Evolutionary conservation across 2,888 invertebrate genomes (phyloP).

Genomic region (Dasysyrphus albostriatus): DNA sequence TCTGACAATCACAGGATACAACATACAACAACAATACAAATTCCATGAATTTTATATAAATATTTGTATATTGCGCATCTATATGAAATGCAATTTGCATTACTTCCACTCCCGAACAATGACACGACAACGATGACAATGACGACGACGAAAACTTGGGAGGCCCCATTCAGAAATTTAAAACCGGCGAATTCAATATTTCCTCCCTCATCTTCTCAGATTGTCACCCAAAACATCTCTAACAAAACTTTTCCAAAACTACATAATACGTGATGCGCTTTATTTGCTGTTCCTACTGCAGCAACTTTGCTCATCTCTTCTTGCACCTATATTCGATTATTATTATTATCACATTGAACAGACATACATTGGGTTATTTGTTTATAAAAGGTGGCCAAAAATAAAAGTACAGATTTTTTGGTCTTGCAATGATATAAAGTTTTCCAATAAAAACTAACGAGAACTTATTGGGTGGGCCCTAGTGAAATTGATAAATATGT

Average conservation of each 20-base stretch:
- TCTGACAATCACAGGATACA: conserved; percentile 7
- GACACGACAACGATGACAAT: conserved; percentile 20
- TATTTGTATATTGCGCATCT: conserved; percentile 20
- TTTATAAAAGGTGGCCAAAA: neutral
- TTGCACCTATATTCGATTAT: conserved; percentile 48
- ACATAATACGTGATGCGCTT: conserved; percentile 26
- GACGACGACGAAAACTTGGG: conserved; percentile 24
- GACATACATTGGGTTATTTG: neutral
- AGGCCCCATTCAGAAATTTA: conserved; percentile 10
- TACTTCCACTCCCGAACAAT: conserved; percentile 30
- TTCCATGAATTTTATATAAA: conserved; percentile 30
- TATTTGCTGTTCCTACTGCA: conserved; percentile 23
- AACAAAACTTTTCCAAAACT: conserved; percentile 43
- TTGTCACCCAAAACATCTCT: conserved; percentile 34
- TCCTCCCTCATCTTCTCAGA: neutral
- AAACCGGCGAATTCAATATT: neutral
- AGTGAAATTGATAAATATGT: too few relatives aligned
- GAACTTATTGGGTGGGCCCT: too few relatives aligned
- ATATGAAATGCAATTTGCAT: conserved; percentile 49
- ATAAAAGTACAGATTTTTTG: neutral
- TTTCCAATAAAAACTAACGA: too few relatives aligned
- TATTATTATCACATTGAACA: conserved; percentile 40
- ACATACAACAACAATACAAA: neutral
- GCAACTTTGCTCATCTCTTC: conserved; percentile 8
- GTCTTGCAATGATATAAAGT: too few relatives aligned